Evolutionary conservation across 2,797 vertebrate genomes (phyloP), one percentile per base, ranked within the genome.

Genomic region (Podargus strigoides): DNA sequence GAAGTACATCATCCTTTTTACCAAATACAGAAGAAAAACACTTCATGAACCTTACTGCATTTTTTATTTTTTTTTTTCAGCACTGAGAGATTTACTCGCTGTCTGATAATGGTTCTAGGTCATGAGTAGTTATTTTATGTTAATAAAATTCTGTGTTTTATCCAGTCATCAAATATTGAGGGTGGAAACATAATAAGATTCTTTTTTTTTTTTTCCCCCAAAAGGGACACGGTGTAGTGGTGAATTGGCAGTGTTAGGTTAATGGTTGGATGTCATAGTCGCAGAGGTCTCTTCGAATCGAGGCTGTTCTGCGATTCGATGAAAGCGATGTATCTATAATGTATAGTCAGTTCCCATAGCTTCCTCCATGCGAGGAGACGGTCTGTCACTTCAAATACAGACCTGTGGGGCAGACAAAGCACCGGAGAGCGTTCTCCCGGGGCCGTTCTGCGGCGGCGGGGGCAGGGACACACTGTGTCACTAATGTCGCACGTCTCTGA

Each of bases 401-500:
- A 9, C 10, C 10, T 0, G 32, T 2, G 55, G 44, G 10, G 60
- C 53, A 67, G 75, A 64, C 78, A 56, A 56, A 75, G 87, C 81
- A 0, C 16, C 4, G 50, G 19, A 5, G 58, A 12, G 3, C 6
- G 1, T 44, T n/a, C 53, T 24, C 37, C 15, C 10, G 41, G 69
- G 75, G 30, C 8, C 83, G 5, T 6, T 7, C 36, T 2, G 0
- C 34, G 12, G 76, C 10, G 41, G 37, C 9, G 46, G 59, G 22
- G 23, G n/a, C n/a, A n/a, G n/a, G 47, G 42, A 7, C 3, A 3
- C n/a, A n/a, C n/a, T n/a, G n/a, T n/a, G n/a, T n/a, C n/a, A n/a
- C n/a, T n/a, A n/a, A n/a, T n/a, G 60, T 11, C 8, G 10, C 49
- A 0, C n/a, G 4, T 15, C 28, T 4, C 66, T 1, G 0, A 11